Percentiles rank a stretch among this genome's conserved stretches.
phyloP scores from a whole-genome alignment of 2,888 invertebrate species.

The Congeria kusceri region DNA sequence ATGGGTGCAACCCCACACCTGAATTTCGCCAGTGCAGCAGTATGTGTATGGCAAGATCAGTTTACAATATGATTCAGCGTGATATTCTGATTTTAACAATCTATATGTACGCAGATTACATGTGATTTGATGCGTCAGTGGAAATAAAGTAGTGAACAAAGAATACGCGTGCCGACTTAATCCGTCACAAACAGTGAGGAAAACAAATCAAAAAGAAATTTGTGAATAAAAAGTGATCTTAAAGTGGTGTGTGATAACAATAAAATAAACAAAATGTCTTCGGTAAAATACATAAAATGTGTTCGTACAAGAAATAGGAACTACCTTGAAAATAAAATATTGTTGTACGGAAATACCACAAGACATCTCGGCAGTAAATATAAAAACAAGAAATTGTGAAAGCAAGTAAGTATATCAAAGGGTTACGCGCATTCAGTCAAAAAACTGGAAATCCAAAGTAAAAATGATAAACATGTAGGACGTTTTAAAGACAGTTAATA shows the following conservation, averaged over 20 bases:
- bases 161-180: no score
- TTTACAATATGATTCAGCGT: no score
- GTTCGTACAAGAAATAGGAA: slow-evolving; percentile 7
- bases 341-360: neutral
- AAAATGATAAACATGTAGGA: slow-evolving; percentile 8
- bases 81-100: no score
- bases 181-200: no score
- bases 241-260: no score
- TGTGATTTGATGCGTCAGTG: no score
- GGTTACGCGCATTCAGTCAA: neutral
- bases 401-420: slow-evolving; percentile 1
- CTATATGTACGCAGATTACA: no score
- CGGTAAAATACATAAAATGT: neutral
- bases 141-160: no score
- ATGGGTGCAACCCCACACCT: no score
- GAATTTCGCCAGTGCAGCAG: no score
- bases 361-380: neutral
- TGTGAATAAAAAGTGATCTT: no score
- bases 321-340: slow-evolving; percentile 3
- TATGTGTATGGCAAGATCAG: no score
- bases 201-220: neutral
- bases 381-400: neutral
- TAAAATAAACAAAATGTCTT: neutral
- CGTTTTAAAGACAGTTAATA: slow-evolving; percentile 5
- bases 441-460: slow-evolving; percentile 12